Evolutionary conservation across 64 coral and sea anemone species (phyloP), one percentile per base, ranked within the genome.

Genomic region (Stichodactyla mertensii): DNA sequence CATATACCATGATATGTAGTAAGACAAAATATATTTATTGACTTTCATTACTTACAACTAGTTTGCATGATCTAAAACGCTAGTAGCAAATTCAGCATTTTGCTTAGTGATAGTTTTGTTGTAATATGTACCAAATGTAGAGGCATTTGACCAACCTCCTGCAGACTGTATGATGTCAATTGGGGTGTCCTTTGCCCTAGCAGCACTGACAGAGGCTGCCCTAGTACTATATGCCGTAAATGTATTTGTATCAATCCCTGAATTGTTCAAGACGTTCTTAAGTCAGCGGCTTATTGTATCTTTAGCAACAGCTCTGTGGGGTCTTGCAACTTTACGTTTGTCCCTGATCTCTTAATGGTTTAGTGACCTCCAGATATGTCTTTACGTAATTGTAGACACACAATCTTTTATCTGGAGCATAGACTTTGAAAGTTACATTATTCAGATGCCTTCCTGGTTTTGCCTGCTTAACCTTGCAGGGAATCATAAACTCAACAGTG

Each of bases 261-360:
- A 80, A 23, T 45, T 36, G 13, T 14, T 0, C 28, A 94, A 59
- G 20, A 62, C 82, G 31, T 26, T 23, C 79, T 70, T 88, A 9
- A 90, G 58, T 89, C 93, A 94, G n/a, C 89, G 55, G 16, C 57
- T 67, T 79, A 88, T 84, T 5, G 89, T 91, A 55, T 91, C 93
- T 53, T 57, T 87, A 16, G 89, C 85, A 14, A 89, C 89, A 52
- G 55, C 3, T 54, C 86, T 91, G 56, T 89, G 85, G 52, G 93
- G 93, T 53, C 86, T 95, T 14, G 57, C 15, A 84, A 84, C 88
- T 31, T 31, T 90, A 77, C 10, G n/a, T 87, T 58, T 74, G 52
- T 26, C 77, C 55, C 10, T 31, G 28, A 31, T 26, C 54, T 61
- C 88, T 80, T 6, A 87, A 20, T 51, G 52, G 23, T 59, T 87